phyloP scores from a whole-genome alignment of 2,888 invertebrate species.

The Ptycholaimellus sp. region DNA sequence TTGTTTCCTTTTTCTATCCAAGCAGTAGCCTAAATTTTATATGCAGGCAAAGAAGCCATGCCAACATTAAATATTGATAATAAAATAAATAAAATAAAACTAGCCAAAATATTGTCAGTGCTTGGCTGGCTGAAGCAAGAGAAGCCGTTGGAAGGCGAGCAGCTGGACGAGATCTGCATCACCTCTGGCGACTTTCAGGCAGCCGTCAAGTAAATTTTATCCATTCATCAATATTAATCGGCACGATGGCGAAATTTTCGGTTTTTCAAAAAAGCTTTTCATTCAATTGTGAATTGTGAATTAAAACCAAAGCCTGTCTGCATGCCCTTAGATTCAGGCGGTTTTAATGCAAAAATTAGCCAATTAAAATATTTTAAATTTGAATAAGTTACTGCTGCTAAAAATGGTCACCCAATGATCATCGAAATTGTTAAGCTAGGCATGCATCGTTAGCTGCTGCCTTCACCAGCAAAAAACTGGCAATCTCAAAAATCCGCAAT shows the following conservation, averaged over 20 bases:
- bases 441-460: no score
- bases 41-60: not conserved
- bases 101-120: slow-evolving; percentile 11
- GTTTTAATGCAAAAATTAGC: no score
- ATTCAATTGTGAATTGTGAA: not conserved
- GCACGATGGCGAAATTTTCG: not conserved
- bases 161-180: slow-evolving; percentile 9
- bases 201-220: slow-evolving; percentile 8
- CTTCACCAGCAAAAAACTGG: not conserved
- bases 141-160: slow-evolving; percentile 9
- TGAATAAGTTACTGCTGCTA: no score
- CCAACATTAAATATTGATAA: not conserved
- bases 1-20: no score
- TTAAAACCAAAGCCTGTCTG: not conserved
- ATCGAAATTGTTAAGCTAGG: no score
- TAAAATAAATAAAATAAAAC: not conserved
- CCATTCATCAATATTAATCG: not conserved
- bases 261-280: not conserved
- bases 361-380: no score
- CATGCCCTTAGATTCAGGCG: not conserved
- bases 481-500: no score
- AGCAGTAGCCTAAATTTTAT: no score
- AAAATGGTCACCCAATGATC: no score
- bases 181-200: slow-evolving; percentile 16
- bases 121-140: slow-evolving; percentile 16